A percentile compares a stretch with the other conserved stretches of the same genome.
Evolutionary conservation across 1,140 invertebrate species (phyloP).

Genomic region (Pseudomyrmex flavicornis): DNA sequence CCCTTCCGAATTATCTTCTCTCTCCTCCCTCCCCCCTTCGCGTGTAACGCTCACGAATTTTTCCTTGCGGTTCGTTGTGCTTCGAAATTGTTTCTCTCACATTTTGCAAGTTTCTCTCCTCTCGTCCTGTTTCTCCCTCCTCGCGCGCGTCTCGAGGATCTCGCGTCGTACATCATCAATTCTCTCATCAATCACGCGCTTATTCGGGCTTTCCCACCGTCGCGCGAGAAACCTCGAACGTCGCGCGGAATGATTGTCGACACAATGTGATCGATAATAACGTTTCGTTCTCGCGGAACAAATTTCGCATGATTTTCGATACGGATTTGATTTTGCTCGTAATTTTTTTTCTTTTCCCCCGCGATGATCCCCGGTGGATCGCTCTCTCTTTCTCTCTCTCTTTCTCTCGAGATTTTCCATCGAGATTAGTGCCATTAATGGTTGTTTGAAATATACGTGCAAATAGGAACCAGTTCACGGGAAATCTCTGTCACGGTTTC

Average conservation of each 20-base stretch:
- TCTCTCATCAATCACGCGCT: conserved; percentile 5
- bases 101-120: not conserved
- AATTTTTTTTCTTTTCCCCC: not conserved
- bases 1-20: not conserved
- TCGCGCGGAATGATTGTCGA: conserved; percentile 63
- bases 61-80: conserved; percentile 49
- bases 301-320: conserved; percentile 18
- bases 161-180: conserved; percentile 22
- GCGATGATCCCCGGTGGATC: conserved; percentile 5
- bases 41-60: conserved; percentile 7
- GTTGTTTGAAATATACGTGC: not conserved
- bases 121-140: not conserved
- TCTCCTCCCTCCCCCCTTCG: not conserved
- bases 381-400: not conserved
- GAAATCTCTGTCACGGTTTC: too few species aligned
- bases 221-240: conserved; percentile 1
- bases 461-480: too few species aligned
- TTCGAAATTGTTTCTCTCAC: conserved; percentile 37
- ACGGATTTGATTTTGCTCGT: conserved; percentile 29
- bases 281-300: conserved; percentile 13
- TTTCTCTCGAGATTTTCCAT: too few species aligned
- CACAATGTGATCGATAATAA: conserved; percentile 27
- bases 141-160: conserved; percentile 33
- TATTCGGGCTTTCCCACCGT: not conserved
- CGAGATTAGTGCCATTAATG: conserved; percentile 33